phyloP scores from a whole-genome alignment of 2,113 vertebrate genomes.

The Trematomus loennbergii region DNA sequence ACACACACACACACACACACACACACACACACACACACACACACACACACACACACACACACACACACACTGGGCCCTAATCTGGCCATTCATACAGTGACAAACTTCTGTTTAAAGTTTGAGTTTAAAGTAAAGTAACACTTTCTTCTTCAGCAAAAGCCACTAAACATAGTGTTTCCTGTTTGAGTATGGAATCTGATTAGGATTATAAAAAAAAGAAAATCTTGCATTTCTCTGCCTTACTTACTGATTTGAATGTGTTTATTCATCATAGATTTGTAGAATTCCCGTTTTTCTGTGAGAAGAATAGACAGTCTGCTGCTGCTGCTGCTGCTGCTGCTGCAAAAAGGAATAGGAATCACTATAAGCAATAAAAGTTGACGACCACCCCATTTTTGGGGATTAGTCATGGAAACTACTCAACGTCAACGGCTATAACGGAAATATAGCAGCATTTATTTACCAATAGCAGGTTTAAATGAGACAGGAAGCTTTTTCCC shows the following conservation, averaged over 20 bases:
- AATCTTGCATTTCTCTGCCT: not conserved
- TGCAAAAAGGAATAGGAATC: conserved; percentile 9
- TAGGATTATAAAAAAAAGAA: not conserved
- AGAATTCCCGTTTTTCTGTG: not conserved
- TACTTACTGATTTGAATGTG: not conserved
- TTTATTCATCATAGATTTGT: not conserved
- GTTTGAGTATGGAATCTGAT: not conserved
- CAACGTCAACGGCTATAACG: conserved; percentile 29
- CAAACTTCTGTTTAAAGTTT: not conserved
- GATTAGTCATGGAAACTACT: conserved; percentile 63
- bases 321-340: too few relatives aligned
- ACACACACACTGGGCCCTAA: not conserved
- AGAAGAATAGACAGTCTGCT: not conserved
- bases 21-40: conserved; percentile 6
- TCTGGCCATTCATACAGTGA: conserved; percentile 16
- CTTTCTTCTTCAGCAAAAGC: not conserved
- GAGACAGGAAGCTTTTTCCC: conserved; percentile 7
- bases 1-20: conserved; percentile 2
- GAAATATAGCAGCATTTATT: conserved; percentile 45
- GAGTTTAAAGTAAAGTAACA: not conserved
- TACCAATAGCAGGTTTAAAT: conserved; percentile 32
- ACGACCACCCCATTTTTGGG: not conserved
- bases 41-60: not conserved
- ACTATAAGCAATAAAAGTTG: conserved; percentile 19
- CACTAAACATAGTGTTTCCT: not conserved